Conservation (phyloP, 2,888 invertebrate genomes). For the Thera obeliscata region DNA sequence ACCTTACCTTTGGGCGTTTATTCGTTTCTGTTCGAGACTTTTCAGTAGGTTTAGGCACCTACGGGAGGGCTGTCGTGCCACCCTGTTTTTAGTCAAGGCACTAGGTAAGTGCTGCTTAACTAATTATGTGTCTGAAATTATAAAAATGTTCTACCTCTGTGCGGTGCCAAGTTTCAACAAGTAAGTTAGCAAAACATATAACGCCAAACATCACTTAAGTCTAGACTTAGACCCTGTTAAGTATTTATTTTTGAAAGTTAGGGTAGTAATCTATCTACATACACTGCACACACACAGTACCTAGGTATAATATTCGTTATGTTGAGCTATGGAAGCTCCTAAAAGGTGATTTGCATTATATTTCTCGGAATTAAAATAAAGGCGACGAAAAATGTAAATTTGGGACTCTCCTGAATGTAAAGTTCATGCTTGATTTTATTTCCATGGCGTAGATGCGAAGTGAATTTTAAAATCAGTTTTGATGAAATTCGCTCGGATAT, state of each 20-base stretch:
- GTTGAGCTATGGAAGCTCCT: constrained; percentile 31
- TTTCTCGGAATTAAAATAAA: constrained; percentile 62
- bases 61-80: too few species aligned
- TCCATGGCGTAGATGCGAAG: constrained; percentile 55
- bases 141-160: constrained; percentile 6
- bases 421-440: constrained; percentile 76
- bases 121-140: not conserved
- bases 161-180: not conserved
- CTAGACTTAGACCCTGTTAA: not conserved
- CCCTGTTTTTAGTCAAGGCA: not conserved
- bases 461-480: constrained; percentile 58
- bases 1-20: too few species aligned
- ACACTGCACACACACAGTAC: not conserved
- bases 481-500: not conserved
- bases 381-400: constrained; percentile 70
- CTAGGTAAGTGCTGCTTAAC: not conserved
- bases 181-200: constrained; percentile 15
- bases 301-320: constrained; percentile 25
- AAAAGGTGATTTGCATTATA: constrained; percentile 66
- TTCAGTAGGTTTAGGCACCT: too few species aligned
- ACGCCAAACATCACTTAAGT: not conserved
- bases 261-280: not conserved
- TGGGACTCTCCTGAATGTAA: constrained; percentile 62
- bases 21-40: too few species aligned
- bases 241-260: constrained; percentile 3